A percentile compares a stretch with the other conserved stretches of the same genome.
Evolutionary conservation across 2,113 vertebrate species (phyloP).

Genomic region (Cinclus mexicanus): DNA sequence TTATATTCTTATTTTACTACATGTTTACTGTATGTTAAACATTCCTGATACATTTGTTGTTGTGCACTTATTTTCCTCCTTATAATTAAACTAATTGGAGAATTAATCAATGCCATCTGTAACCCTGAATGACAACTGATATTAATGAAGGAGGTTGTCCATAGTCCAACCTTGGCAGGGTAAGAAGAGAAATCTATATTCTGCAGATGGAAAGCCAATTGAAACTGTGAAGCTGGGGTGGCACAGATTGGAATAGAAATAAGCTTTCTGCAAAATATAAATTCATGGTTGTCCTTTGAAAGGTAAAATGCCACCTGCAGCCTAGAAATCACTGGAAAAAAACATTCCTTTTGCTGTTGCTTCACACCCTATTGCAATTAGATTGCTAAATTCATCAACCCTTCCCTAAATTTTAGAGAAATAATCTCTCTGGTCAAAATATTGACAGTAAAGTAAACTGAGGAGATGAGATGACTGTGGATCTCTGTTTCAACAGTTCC

Average conservation of each 20-base stretch:
- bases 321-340: neutral
- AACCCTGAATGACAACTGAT: slow-evolving; percentile 34
- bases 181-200: slow-evolving; percentile 5
- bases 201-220: slow-evolving; percentile 19
- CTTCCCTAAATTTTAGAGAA: neutral
- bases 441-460: neutral
- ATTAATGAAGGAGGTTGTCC: slow-evolving; percentile 25
- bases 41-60: neutral
- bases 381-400: neutral
- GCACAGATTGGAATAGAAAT: neutral
- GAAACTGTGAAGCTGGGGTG: neutral
- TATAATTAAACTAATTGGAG: slow-evolving; percentile 52
- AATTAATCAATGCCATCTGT: slow-evolving; percentile 40
- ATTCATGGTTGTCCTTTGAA: neutral
- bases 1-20: neutral
- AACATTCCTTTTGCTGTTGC: neutral
- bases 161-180: neutral
- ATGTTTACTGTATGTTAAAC: neutral
- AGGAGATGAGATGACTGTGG: neutral
- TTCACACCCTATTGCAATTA: neutral
- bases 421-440: neutral
- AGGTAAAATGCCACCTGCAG: neutral
- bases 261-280: neutral
- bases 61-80: slow-evolving; percentile 10
- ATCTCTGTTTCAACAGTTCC: neutral